Conservation (phyloP, 2,113 vertebrate species). For the Syrrhaptes paradoxus region DNA sequence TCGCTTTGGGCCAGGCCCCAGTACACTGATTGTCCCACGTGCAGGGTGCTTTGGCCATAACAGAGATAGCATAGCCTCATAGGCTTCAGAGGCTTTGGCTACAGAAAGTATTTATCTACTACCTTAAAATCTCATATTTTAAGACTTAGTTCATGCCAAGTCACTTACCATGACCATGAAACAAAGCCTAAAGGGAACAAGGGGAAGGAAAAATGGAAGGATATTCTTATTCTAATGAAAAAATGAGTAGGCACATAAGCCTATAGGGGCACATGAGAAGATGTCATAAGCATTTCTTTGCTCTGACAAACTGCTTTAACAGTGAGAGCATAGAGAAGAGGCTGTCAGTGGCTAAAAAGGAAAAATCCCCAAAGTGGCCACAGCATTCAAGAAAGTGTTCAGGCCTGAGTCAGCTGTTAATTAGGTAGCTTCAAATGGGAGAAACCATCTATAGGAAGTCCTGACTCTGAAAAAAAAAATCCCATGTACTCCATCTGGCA, state of each 20-base stretch:
- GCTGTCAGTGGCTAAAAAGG: neutral
- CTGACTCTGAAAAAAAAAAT: neutral
- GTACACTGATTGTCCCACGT: neutral
- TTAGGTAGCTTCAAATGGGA: neutral
- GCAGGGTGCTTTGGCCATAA: neutral
- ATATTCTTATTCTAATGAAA: constrained; percentile 29
- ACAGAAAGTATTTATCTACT: neutral
- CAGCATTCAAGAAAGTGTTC: constrained; percentile 9
- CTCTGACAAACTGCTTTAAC: neutral
- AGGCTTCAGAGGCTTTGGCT: neutral
- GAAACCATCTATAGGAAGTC: neutral
- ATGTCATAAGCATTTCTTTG: constrained; percentile 11
- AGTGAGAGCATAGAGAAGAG: neutral
- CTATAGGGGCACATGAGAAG: neutral
- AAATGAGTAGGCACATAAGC: neutral
- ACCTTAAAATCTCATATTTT: neutral
- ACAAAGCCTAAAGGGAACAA: neutral
- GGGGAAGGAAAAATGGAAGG: neutral
- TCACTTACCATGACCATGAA: neutral
- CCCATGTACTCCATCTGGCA: neutral
- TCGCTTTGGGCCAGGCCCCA: neutral
- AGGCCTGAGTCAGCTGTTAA: constrained; percentile 25
- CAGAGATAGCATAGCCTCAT: neutral
- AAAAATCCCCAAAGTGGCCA: constrained; percentile 9
- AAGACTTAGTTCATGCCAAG: neutral